A percentile compares a stretch with the other conserved stretches of the same genome.
Conservation (phyloP, 53 echinoderm and acorn worm genomes). For the Luidia sarsii region DNA sequence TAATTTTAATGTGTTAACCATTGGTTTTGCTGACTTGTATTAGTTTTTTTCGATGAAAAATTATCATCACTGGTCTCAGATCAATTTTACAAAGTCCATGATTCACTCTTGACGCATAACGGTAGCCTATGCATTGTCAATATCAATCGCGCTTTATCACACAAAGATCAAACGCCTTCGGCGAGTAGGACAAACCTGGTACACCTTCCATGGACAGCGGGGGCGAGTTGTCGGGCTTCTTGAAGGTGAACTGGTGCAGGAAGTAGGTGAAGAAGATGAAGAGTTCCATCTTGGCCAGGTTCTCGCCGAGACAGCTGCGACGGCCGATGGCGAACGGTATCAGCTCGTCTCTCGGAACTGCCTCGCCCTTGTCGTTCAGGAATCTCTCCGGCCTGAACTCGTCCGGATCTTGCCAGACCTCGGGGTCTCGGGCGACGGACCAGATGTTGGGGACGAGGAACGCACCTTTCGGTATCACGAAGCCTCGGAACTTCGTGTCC, state of each 20-base stretch:
- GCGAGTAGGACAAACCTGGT: slow-evolving; percentile 30
- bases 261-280: slow-evolving; percentile 51
- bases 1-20: no score
- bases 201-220: slow-evolving; percentile 22
- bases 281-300: slow-evolving; percentile 67
- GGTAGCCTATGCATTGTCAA: no score
- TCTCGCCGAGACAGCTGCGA: slow-evolving; percentile 62
- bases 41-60: no score
- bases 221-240: slow-evolving; percentile 41
- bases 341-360: neutral
- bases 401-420: slow-evolving; percentile 19
- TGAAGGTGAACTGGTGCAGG: slow-evolving; percentile 60
- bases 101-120: no score
- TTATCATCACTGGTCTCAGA: no score
- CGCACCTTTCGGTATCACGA: slow-evolving; percentile 32
- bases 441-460: slow-evolving; percentile 49
- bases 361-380: slow-evolving; percentile 9
- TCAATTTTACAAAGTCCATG: no score
- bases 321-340: slow-evolving; percentile 21
- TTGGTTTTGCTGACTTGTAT: no score
- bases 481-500: slow-evolving; percentile 17
- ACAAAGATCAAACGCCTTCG: slow-evolving; percentile 32
- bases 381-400: slow-evolving; percentile 7
- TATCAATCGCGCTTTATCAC: slow-evolving; percentile 58
- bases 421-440: slow-evolving; percentile 40